phyloP scores from a whole-genome alignment of 1,140 invertebrate genomes.

The Pygmarrhopalites habei region DNA sequence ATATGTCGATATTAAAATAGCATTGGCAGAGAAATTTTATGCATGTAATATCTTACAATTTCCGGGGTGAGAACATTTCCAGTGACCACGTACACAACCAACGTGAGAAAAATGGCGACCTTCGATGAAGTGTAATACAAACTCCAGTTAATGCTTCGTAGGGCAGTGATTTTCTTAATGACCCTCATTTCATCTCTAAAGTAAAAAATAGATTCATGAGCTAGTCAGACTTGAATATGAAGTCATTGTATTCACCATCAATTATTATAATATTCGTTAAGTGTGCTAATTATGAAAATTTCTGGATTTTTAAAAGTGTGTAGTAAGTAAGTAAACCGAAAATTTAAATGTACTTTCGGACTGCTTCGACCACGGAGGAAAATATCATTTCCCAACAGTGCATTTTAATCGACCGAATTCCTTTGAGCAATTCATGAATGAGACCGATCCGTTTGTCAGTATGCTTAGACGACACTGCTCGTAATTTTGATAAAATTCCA shows the following conservation, averaged over 20 bases:
- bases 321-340: no score
- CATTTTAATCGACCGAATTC: slow-evolving; percentile 19
- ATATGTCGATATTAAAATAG: slow-evolving; percentile 3
- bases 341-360: slow-evolving; percentile 7
- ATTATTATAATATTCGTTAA: no score
- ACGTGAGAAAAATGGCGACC: slow-evolving; percentile 47
- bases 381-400: slow-evolving; percentile 13
- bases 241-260: no score
- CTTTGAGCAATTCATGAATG: slow-evolving; percentile 50
- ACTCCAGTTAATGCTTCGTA: slow-evolving; percentile 46
- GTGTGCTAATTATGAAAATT: no score
- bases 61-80: slow-evolving; percentile 45
- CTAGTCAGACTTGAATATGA: no score
- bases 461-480: slow-evolving; percentile 42
- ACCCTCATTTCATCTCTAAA: slow-evolving; percentile 44
- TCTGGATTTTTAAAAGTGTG: no score
- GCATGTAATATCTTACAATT: slow-evolving; percentile 39
- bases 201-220: background rate
- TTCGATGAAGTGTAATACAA: slow-evolving; percentile 45
- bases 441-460: slow-evolving; percentile 52
- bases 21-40: background rate
- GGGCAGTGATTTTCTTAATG: slow-evolving; percentile 44
- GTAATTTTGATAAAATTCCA: slow-evolving; percentile 43
- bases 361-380: background rate
- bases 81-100: slow-evolving; percentile 44